Evolutionary conservation across 2,797 vertebrate genomes (phyloP).

Genomic region (Naso thynnoides): DNA sequence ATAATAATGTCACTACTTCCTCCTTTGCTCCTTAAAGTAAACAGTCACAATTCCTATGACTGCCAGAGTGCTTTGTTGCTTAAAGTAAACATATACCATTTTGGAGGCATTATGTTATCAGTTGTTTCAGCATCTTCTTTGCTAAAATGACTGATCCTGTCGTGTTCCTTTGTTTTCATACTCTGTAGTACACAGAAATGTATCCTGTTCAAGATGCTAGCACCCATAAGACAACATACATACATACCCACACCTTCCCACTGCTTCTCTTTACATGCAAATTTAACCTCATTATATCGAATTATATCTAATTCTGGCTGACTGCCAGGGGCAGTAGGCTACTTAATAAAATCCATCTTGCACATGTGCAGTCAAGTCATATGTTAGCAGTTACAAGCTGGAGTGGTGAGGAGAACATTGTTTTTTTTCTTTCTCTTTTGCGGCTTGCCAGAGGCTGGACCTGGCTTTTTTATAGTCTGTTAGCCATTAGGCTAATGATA

Average conservation of each 20-base stretch:
- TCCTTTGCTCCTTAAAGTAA: not conserved
- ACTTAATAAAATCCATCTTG: slow-evolving; percentile 52
- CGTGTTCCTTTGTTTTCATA: slow-evolving; percentile 15
- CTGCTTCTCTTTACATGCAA: slow-evolving; percentile 19
- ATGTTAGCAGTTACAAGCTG: slow-evolving; percentile 25
- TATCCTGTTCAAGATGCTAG: slow-evolving; percentile 2
- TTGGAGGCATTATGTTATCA: no score
- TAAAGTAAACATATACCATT: not conserved
- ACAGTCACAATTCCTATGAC: not conserved
- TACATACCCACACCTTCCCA: not conserved
- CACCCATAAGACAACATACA: not conserved
- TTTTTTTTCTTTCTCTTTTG: slow-evolving; percentile 4
- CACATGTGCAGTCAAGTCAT: slow-evolving; percentile 54
- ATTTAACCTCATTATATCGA: slow-evolving; percentile 37
- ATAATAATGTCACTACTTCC: not conserved
- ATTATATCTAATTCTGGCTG: slow-evolving; percentile 45
- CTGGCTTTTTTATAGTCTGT: slow-evolving; percentile 52
- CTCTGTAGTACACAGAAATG: slow-evolving; percentile 11
- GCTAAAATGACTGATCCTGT: not conserved
- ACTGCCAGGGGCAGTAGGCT: slow-evolving; percentile 35
- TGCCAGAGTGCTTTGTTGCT: not conserved
- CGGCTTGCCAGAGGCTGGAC: not conserved
- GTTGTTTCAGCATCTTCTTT: no score
- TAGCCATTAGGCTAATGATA: slow-evolving; percentile 29
- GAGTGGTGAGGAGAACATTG: not conserved